Evolutionary conservation across 2,113 vertebrate species (phyloP), one percentile per base, ranked within the genome.

Genomic region (Callospermophilus lateralis): DNA sequence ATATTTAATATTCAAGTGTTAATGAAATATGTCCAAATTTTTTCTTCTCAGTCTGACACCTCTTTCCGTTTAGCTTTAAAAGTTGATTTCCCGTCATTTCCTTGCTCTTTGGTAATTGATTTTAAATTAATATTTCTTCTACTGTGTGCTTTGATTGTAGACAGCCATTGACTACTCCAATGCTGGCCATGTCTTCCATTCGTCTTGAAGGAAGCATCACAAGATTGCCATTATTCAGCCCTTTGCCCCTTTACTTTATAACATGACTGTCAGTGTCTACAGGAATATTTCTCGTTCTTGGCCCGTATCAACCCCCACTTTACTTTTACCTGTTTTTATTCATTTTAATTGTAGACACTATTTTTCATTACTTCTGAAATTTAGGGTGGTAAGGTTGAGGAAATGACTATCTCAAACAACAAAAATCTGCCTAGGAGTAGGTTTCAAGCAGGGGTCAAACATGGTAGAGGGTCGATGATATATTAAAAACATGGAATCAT

Each of bases 221-320:
- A 80, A 73, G 42, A 95, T 24, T 95, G 85, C 85, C n/a, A 90
- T 93, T 58, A 68, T 85, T 67, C 72, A 95, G 0, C 73, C 93
- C 78, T 72, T 70, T 73, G 72, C 17, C 20, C 84, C 68, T 94
- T 68, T 11, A 70, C 81, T 97, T 95, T 95, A 19, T 96, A 32
- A 96, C 95, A 88, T 97, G 70, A 77, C 19, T 68, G 8, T 67
- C 92, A 34, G 1, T 90, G 37, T 88, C 95, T 93, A 37, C 74
- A 91, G 1, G 96, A 48, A 76, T 96, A 94, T 96, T 85, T 37
- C 28, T 58, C 70, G 20, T 77, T 96, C 30, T 96, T 95, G 28
- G 84, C 63, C 51, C 95, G 2, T 78, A 58, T 97, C 72, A 95
- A 79, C 85, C 95, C 79, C 88, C 95, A 30, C 73, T 97, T 96